These are phyloP conservation scores for Falco columbarius DNA, from an alignment of 2,797 vertebrate genomes.

Conservation along the genomic window DNA sequence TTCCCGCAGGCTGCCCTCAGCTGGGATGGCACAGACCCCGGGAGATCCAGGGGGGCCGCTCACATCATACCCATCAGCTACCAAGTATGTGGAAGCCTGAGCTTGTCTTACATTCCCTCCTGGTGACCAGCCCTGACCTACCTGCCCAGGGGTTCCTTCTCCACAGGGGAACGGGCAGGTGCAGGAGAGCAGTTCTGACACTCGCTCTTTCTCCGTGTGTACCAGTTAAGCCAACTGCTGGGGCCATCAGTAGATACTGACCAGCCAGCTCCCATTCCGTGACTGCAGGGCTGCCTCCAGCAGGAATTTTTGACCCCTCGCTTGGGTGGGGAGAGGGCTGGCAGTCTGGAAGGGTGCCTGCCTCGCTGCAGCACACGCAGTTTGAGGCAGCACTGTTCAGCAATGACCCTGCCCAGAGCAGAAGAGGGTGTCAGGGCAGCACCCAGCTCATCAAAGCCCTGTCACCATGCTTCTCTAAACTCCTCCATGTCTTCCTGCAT, in stretches of 20 bases:
- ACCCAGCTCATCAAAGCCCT: neutral
- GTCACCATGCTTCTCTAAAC: neutral
- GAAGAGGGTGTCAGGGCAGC: neutral
- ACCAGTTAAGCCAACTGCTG: neutral
- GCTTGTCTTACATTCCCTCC: neutral
- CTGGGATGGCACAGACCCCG: neutral
- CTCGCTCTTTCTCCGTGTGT: neutral
- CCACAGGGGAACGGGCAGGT: neutral
- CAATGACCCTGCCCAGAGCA: neutral
- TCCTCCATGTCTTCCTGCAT: neutral
- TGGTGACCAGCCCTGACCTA: neutral
- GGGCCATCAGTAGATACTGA: neutral
- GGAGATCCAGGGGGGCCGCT: neutral
- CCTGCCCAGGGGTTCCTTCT: neutral
- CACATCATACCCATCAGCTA: neutral
- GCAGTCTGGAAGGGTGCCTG: neutral
- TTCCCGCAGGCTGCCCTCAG: neutral
- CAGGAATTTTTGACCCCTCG: neutral
- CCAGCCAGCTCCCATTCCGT: neutral
- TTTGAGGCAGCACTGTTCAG: neutral
- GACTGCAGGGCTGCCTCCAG: neutral
- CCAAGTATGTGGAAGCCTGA: neutral
- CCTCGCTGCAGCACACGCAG: neutral
- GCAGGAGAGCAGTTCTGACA: neutral
- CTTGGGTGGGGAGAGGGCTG: neutral